These are phyloP conservation scores for Trichacis sp. DNA, from an alignment of 2,888 invertebrate species.

Conservation along the genomic window DNA sequence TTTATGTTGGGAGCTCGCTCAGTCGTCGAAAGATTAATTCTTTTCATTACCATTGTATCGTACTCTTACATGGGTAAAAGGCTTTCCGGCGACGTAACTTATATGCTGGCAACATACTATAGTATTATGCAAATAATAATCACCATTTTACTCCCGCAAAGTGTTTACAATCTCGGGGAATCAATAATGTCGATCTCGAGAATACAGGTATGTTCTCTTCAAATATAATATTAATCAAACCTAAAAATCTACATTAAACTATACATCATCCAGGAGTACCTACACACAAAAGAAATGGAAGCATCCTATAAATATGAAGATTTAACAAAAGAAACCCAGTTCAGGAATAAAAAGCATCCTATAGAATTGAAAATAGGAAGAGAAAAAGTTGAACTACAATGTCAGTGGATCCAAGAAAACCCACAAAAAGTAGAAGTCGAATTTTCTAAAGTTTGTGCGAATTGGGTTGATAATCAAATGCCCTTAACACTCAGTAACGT, in stretches of 20 bases:
- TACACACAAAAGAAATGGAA: too few relatives aligned
- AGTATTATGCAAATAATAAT: conserved; percentile 75
- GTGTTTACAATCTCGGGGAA: conserved; percentile 70
- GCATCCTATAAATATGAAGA: too few relatives aligned
- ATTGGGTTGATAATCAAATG: conserved; percentile 55
- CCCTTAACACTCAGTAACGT: conserved; percentile 70
- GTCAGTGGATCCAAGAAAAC: too few relatives aligned
- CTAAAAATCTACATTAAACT: too few relatives aligned
- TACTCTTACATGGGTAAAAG: not conserved
- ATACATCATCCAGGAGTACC: too few relatives aligned
- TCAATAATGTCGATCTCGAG: conserved; percentile 72
- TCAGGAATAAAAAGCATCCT: too few relatives aligned
- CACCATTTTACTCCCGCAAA: conserved; percentile 75
- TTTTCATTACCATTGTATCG: not conserved
- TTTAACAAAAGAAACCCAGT: too few relatives aligned
- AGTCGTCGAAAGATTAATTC: not conserved
- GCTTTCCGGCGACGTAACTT: conserved; percentile 68
- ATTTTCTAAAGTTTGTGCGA: conserved; percentile 55
- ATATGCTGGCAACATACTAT: conserved; percentile 74
- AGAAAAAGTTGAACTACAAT: too few relatives aligned
- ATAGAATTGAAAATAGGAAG: too few relatives aligned
- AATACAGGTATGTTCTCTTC: conserved; percentile 63
- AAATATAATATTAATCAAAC: not conserved
- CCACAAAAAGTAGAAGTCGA: conserved; percentile 56
- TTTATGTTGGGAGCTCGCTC: not conserved